Base-by-base conservation (phyloP, 2,113 vertebrate species). In the Macrotis lagotis region DNA sequence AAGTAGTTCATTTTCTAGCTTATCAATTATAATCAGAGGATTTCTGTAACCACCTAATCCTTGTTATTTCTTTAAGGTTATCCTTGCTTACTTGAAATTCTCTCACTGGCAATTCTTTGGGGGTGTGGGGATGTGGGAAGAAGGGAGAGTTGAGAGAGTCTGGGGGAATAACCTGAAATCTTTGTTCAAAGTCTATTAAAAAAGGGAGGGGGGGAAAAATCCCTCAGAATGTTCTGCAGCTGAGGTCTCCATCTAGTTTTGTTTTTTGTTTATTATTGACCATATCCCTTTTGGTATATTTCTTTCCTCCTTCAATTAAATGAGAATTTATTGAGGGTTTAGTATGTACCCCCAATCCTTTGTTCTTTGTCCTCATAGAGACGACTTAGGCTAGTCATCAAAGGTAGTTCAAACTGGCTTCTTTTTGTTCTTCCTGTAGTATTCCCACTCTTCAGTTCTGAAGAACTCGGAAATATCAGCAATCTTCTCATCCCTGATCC, bases 1-100 rank as follows among this genome's bases (percentile, higher is more conserved):
- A 97, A 96, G 91, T 94, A 50, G 89, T 90, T 95, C 47, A 51
- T 95, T 97, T 97, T 96, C 94, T 93, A 7, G 48, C 93, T 96
- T 98, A 74, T 96, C 91, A 92, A 0, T 96, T 88, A 53, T 94
- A 95, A 90, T 37, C 95, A 91, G 51, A 95, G 90, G 93, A 93
- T 93, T 91, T 94, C 24, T 94, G 1, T 90, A 93, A 95, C 94
- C 95, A 89, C 37, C 25, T 37, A 37, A 14, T 95, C 55, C 50
- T 93, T 47, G 52, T 26, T 52, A 25, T 66, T 2, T 91, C 11
- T 66, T 92, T 37, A 47, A 83, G 19, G 4, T 44, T 92, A n/a
- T 95, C 74, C 66, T 31, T 93, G 88, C 74, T 48, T 66, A 48
- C 44, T 92, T 93, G 22, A 90, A 89, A 55, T 51, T 48, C 83